Conservation (phyloP, 2,888 invertebrate genomes). For the Cylindroiulus punctatus region DNA sequence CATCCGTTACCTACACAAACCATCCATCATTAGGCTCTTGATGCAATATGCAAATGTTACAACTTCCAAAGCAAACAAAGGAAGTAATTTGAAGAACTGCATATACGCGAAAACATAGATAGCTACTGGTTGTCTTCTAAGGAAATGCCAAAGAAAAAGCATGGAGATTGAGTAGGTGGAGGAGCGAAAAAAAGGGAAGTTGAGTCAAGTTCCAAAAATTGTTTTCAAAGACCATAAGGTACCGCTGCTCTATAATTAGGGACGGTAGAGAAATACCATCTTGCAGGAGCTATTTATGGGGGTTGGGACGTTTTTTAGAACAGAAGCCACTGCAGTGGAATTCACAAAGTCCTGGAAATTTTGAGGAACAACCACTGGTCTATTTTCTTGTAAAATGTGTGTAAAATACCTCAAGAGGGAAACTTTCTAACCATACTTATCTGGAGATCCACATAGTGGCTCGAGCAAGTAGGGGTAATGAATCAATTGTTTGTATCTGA, state of each 20-base stretch:
- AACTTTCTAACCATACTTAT: neutral
- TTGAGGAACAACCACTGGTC: conserved; percentile 5
- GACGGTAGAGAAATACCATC: conserved; percentile 49
- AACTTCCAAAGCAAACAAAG: neutral
- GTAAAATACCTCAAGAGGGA: neutral
- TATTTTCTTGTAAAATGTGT: neutral
- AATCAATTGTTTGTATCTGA: no score
- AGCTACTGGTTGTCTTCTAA: conserved; percentile 13
- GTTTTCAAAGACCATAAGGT: conserved; percentile 44
- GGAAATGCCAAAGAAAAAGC: neutral
- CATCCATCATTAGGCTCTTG: conserved; percentile 4
- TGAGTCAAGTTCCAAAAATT: conserved; percentile 52
- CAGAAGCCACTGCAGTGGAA: conserved; percentile 28
- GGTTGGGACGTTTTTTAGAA: neutral
- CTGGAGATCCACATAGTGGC: no score
- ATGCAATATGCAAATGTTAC: conserved; percentile 3
- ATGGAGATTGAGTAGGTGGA: neutral
- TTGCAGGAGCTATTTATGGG: conserved; percentile 28
- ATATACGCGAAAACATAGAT: neutral
- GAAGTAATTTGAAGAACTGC: neutral
- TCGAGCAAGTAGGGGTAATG: no score
- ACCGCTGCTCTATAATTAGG: conserved; percentile 52
- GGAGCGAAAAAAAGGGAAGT: conserved; percentile 25
- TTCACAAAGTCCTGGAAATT: neutral
- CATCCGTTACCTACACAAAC: neutral